Evolutionary conservation across 2,888 invertebrate genomes (phyloP).

Genomic region (Nomada ruficornis): DNA sequence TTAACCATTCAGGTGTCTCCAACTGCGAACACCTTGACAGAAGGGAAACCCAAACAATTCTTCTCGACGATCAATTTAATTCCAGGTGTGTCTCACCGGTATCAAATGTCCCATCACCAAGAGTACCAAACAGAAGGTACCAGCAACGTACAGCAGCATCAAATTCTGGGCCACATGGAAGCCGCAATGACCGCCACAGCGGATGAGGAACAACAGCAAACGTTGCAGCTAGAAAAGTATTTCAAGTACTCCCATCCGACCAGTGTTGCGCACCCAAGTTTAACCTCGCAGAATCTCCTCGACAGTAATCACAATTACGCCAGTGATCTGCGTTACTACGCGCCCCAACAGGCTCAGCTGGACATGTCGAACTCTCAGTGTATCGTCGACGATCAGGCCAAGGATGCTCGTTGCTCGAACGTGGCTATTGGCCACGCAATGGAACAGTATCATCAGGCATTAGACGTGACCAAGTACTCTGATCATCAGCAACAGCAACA

Average conservation of each 20-base stretch:
- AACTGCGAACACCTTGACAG: background rate
- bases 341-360: slow-evolving; percentile 80
- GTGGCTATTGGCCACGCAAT: slow-evolving; percentile 78
- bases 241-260: slow-evolving; percentile 81
- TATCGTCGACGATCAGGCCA: slow-evolving; percentile 80
- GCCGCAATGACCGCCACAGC: slow-evolving; percentile 65
- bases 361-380: slow-evolving; percentile 81
- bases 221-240: slow-evolving; percentile 81
- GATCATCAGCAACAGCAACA: slow-evolving; percentile 74
- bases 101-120: slow-evolving; percentile 81
- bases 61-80: slow-evolving; percentile 6
- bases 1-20: too few species aligned
- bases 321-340: slow-evolving; percentile 82
- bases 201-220: slow-evolving; percentile 80
- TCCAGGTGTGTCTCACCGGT: slow-evolving; percentile 80
- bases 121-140: slow-evolving; percentile 76
- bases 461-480: slow-evolving; percentile 81
- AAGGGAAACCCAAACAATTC: background rate
- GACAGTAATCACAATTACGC: slow-evolving; percentile 87
- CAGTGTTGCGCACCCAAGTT: slow-evolving; percentile 73
- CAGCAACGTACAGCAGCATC: slow-evolving; percentile 71
- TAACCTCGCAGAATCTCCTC: slow-evolving; percentile 79
- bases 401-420: slow-evolving; percentile 78
- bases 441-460: slow-evolving; percentile 81
- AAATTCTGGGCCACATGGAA: slow-evolving; percentile 79